A percentile compares a stretch with the other conserved stretches of the same genome.
Evolutionary conservation across 1,140 invertebrate species (phyloP).

Genomic region (Pygmarrhopalites habei): DNA sequence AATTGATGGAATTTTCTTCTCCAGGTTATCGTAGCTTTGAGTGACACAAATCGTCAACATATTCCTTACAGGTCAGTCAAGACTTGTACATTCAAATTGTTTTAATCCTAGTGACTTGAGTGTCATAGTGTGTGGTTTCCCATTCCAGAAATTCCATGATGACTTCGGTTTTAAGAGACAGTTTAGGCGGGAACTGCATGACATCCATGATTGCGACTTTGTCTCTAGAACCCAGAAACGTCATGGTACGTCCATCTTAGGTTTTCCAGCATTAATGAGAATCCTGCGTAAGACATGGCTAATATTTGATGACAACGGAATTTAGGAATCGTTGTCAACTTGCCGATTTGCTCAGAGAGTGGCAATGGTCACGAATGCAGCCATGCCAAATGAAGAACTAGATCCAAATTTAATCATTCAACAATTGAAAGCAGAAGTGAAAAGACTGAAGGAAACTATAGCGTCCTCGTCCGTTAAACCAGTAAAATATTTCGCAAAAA

Average conservation of each 20-base stretch:
- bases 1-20: too few relatives aligned
- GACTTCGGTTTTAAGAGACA: conserved; percentile 57
- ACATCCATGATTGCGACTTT: conserved; percentile 61
- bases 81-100: too few relatives aligned
- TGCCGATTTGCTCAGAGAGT: conserved; percentile 61
- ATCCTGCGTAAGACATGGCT: conserved; percentile 37
- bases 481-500: conserved; percentile 4
- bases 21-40: conserved; percentile 54
- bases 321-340: conserved; percentile 58
- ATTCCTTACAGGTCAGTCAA: too few relatives aligned
- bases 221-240: conserved; percentile 49
- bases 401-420: conserved; percentile 50
- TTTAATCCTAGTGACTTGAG: too few relatives aligned
- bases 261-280: too few relatives aligned
- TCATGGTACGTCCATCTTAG: conserved; percentile 41
- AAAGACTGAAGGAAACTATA: conserved; percentile 40
- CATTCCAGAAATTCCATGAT: conserved; percentile 59
- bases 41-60: conserved; percentile 52
- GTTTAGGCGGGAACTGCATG: conserved; percentile 58
- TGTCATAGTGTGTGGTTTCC: too few relatives aligned
- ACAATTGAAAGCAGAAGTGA: conserved; percentile 47
- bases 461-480: conserved; percentile 18
- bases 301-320: conserved; percentile 38
- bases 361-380: conserved; percentile 55
- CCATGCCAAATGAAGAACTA: conserved; percentile 50